phyloP scores from a whole-genome alignment of 2,113 vertebrate genomes.

The Ophthalmolycus amberensis region DNA sequence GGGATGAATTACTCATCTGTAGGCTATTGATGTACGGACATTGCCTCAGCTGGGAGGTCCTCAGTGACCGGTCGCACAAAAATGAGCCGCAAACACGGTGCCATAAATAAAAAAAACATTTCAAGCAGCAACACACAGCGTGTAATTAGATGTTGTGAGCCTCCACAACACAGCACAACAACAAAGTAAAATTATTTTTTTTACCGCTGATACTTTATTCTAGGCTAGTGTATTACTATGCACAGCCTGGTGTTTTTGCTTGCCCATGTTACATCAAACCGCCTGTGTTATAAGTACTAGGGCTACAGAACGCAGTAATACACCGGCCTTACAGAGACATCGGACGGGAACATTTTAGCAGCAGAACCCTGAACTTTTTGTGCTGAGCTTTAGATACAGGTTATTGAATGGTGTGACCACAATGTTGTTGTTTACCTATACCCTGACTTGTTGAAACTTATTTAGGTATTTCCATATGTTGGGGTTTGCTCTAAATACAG shows the following conservation, averaged over 20 bases:
- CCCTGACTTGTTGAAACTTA: neutral
- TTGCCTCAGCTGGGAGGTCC: neutral
- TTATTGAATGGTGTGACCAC: neutral
- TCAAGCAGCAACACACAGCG: neutral
- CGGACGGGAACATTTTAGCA: neutral
- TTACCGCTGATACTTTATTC: neutral
- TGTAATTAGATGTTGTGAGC: slow-evolving; percentile 1
- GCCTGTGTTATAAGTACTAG: neutral
- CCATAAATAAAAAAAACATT: slow-evolving; percentile 1
- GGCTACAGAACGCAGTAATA: neutral
- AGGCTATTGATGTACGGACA: neutral
- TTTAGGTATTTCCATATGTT: neutral
- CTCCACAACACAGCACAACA: neutral
- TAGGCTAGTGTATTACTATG: neutral
- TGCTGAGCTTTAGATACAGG: neutral
- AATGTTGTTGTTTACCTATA: neutral
- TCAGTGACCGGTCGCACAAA: neutral
- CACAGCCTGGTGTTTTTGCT: neutral
- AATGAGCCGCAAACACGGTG: slow-evolving; percentile 17
- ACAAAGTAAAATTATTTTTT: neutral
- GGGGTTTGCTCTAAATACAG: neutral
- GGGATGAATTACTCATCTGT: neutral
- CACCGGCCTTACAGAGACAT: neutral
- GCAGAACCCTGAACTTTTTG: neutral
- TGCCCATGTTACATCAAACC: neutral